phyloP scores from a whole-genome alignment of 2,888 invertebrate genomes.

The Pollenia labialis region DNA sequence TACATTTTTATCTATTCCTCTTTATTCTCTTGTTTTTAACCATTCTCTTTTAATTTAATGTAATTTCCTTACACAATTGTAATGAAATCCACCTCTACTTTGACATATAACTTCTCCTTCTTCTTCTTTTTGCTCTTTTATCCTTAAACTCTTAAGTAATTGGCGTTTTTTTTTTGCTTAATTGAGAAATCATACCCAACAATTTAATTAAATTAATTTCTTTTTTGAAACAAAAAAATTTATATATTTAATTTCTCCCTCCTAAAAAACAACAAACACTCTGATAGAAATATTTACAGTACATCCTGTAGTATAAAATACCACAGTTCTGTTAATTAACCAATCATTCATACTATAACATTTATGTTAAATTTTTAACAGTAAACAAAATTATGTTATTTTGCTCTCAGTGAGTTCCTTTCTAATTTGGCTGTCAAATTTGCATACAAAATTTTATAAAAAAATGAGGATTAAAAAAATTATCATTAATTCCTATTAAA shows the following conservation, averaged over 20 bases:
- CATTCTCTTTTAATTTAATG: not conserved
- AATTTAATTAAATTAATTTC: not conserved
- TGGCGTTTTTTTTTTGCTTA: too few relatives aligned
- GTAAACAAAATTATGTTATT: not conserved
- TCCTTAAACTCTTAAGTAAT: not conserved
- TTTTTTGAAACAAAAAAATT: not conserved
- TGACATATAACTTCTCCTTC: not conserved
- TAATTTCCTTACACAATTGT: not conserved
- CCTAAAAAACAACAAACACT: not conserved
- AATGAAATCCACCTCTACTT: slow-evolving; percentile 7
- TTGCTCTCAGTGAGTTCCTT: not conserved
- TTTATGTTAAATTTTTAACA: slow-evolving; percentile 2
- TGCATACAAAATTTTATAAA: too few relatives aligned
- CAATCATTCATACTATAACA: slow-evolving; percentile 17
- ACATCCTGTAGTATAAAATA: slow-evolving; percentile 27
- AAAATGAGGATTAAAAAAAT: not conserved
- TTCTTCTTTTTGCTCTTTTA: not conserved
- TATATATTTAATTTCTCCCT: not conserved
- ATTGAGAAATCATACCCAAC: too few relatives aligned
- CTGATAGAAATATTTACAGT: not conserved
- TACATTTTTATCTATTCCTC: not conserved
- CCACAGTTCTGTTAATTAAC: slow-evolving; percentile 21
- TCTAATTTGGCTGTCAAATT: not conserved
- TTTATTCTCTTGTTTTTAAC: not conserved
- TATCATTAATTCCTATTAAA: too few relatives aligned